phyloP scores from a whole-genome alignment of 2,888 invertebrate species.

The Pandemis cinnamomeana region DNA sequence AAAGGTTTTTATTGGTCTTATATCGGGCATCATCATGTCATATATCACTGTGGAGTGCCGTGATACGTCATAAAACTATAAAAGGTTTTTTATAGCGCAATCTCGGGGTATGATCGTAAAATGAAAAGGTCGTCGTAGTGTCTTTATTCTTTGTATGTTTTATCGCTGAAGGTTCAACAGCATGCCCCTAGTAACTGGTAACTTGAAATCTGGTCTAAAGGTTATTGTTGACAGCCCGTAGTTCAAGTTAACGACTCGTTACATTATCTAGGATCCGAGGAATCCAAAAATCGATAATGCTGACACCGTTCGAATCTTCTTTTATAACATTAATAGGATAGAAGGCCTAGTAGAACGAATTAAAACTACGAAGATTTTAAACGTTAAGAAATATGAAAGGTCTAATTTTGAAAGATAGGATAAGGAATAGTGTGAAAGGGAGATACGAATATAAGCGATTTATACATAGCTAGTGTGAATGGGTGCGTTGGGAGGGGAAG shows the following conservation, averaged over 20 bases:
- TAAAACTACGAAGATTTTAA: too few relatives aligned
- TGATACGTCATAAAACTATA: slow-evolving; percentile 38
- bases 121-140: slow-evolving; percentile 25
- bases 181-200: slow-evolving; percentile 5
- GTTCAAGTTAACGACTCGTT: background rate
- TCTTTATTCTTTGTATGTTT: slow-evolving; percentile 34
- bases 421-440: too few relatives aligned
- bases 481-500: too few relatives aligned
- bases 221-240: background rate
- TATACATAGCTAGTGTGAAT: too few relatives aligned
- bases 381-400: too few relatives aligned
- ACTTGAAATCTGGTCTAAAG: background rate
- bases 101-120: slow-evolving; percentile 28
- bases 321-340: too few relatives aligned
- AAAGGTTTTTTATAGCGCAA: slow-evolving; percentile 40
- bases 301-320: too few relatives aligned
- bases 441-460: too few relatives aligned
- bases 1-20: slow-evolving; percentile 24
- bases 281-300: too few relatives aligned
- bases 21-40: slow-evolving; percentile 19
- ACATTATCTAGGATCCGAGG: too few relatives aligned
- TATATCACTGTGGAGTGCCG: slow-evolving; percentile 29
- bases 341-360: too few relatives aligned
- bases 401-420: too few relatives aligned
- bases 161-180: slow-evolving; percentile 19